Evolutionary conservation across 2,797 vertebrate species (phyloP), one percentile per base, ranked within the genome.

Genomic region (Pelobates cultripes): DNA sequence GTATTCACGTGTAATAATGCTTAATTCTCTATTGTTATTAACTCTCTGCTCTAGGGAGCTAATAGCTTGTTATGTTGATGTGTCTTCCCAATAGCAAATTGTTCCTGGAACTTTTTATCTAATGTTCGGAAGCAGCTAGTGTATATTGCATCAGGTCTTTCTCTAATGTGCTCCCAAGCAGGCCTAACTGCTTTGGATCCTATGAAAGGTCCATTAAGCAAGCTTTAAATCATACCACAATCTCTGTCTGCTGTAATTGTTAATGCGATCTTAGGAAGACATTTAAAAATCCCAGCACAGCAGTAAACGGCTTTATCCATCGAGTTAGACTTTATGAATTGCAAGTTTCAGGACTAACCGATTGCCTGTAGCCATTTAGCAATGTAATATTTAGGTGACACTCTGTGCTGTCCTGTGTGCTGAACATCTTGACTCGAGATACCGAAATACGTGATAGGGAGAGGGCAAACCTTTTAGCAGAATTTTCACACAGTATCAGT

Each of bases 271-370:
- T 64, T 64, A 47, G 42, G 51, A 75, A 70, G 41, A 17, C 64
- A 74, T 66, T 75, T 71, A 75, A 76, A 76, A 75, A 81, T 81
- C 80, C 73, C 80, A 28, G 55, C 67, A 71, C 73, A 76, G 73
- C 73, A 71, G 73, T 81, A 81, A 81, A 76, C 73, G 75, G 67
- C 55, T 76, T 74, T 71, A 63, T 63, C 55, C 67, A 14, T 17
- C 44, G 68, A 63, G 57, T 76, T 68, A 71, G 41, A 43, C 28
- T 47, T 75, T 63, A 53, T 57, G 71, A 68, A 44, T 45, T 75
- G 9, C 13, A 55, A 75, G 42, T 75, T 76, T 71, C 67, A 64
- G 55, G 28, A 43, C 53, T 53, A 63, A 67, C 44, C 45, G 43
- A 28, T 12, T 76, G 43, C 73, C 68, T 64, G 44, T 75, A 76